A percentile compares a stretch with the other conserved stretches of the same genome.
phyloP scores from a whole-genome alignment of 2,888 invertebrate species.

The Ethmia dodecea region DNA sequence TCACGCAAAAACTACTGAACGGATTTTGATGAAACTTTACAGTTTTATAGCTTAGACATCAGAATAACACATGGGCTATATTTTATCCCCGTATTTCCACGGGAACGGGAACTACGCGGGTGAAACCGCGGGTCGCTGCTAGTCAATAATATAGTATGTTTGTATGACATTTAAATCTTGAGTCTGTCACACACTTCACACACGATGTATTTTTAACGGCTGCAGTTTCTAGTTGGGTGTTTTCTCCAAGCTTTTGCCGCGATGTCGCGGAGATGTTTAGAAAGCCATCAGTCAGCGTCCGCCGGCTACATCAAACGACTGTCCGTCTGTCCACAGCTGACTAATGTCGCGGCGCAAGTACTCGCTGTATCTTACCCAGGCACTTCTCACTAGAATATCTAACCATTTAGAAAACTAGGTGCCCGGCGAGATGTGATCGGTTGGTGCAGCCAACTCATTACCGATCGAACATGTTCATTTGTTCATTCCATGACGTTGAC shows the following conservation, averaged over 20 bases:
- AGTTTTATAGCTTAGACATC: too few species aligned
- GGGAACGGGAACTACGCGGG: too few species aligned
- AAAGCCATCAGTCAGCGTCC: conserved; percentile 70
- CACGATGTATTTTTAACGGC: conserved; percentile 56
- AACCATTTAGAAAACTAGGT: conserved; percentile 20
- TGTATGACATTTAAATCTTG: too few species aligned
- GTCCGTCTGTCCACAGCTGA: conserved; percentile 23
- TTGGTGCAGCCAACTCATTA: conserved; percentile 20
- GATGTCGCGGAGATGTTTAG: conserved; percentile 60
- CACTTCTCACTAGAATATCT: too few species aligned
- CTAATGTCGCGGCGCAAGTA: conserved; percentile 27
- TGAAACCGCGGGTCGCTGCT: too few species aligned
- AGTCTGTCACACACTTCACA: too few species aligned
- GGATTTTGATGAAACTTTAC: too few species aligned
- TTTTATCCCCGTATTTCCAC: too few species aligned
- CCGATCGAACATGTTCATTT: conserved; percentile 15
- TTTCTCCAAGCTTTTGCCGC: conserved; percentile 67
- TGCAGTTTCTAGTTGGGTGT: conserved; percentile 54
- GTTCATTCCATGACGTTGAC: conserved; percentile 3
- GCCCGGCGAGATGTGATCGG: conserved; percentile 24
- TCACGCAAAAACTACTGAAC: too few species aligned
- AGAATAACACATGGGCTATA: too few species aligned
- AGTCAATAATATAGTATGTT: too few species aligned
- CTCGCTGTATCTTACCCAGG: conserved; percentile 11
- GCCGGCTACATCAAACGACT: conserved; percentile 56